Percentiles rank a stretch among this genome's conserved stretches.
Evolutionary conservation across 1,140 invertebrate genomes (phyloP).

Genomic region (Delia radicum): DNA sequence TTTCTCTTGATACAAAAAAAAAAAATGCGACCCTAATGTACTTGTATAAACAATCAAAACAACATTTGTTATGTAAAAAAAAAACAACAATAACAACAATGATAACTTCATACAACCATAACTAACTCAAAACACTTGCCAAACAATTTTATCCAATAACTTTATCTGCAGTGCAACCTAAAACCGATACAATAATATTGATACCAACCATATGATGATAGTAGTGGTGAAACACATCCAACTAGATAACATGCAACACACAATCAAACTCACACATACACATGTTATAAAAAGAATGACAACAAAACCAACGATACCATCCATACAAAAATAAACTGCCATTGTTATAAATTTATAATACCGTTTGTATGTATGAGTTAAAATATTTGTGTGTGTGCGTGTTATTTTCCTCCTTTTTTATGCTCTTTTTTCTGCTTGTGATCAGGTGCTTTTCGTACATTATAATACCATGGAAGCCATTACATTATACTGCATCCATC

Average conservation of each 20-base stretch:
- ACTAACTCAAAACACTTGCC: constrained; percentile 2
- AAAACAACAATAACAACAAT: no score
- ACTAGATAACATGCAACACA: background rate
- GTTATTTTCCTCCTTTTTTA: background rate
- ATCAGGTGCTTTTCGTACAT: constrained; percentile 56
- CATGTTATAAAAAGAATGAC: no score
- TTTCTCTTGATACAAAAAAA: no score
- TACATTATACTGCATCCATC: constrained; percentile 56
- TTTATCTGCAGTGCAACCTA: constrained; percentile 13
- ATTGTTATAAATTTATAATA: background rate
- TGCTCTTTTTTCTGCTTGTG: background rate
- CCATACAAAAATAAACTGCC: background rate
- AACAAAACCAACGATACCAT: background rate
- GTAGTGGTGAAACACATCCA: background rate
- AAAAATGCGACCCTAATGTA: no score
- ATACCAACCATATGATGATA: background rate
- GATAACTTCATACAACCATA: background rate
- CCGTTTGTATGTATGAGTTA: background rate
- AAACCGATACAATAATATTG: constrained; percentile 2
- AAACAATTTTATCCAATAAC: constrained; percentile 2
- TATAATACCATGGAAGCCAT: constrained; percentile 55
- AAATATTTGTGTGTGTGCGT: background rate
- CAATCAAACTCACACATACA: background rate
- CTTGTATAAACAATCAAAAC: background rate
- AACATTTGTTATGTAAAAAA: background rate